These are phyloP conservation scores for Etheostoma nigrum DNA, from an alignment of 2,797 vertebrate genomes.

Conservation along the genomic window DNA sequence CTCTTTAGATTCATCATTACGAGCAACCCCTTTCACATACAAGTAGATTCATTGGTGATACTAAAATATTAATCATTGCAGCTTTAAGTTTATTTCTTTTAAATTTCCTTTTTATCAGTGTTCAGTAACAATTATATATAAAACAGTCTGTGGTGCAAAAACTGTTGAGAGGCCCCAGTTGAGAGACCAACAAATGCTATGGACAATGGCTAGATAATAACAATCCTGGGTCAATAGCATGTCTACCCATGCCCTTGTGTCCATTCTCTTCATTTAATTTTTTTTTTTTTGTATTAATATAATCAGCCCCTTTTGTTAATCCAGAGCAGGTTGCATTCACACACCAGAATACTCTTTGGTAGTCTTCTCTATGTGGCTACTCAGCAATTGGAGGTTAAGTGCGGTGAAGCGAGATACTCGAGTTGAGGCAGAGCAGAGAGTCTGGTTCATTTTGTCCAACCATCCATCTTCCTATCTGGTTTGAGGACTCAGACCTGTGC, in stretches of 20 bases:
- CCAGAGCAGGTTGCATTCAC: not conserved
- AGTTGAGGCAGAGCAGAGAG: constrained; percentile 5
- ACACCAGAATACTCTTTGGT: not conserved
- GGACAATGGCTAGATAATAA: not conserved
- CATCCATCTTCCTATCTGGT: constrained; percentile 23
- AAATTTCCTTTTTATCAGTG: not conserved
- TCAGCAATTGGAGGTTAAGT: not conserved
- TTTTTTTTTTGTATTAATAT: not conserved
- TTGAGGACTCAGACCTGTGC: constrained; percentile 21
- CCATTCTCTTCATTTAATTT: not conserved
- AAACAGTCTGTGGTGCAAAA: not conserved
- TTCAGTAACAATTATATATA: not conserved
- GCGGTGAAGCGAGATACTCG: not conserved
- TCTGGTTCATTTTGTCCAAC: not conserved
- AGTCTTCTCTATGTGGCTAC: not conserved
- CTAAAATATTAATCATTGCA: too few relatives aligned
- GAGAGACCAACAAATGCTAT: not conserved
- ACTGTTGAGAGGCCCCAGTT: too few relatives aligned
- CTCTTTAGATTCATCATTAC: too few relatives aligned
- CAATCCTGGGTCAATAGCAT: not conserved
- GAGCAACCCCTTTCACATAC: too few relatives aligned
- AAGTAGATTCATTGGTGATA: too few relatives aligned
- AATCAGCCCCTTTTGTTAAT: not conserved
- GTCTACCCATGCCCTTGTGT: too few relatives aligned
- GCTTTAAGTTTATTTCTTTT: too few relatives aligned